phyloP scores from a whole-genome alignment of 2,888 invertebrate genomes.

The Drosophila maculinotata region DNA sequence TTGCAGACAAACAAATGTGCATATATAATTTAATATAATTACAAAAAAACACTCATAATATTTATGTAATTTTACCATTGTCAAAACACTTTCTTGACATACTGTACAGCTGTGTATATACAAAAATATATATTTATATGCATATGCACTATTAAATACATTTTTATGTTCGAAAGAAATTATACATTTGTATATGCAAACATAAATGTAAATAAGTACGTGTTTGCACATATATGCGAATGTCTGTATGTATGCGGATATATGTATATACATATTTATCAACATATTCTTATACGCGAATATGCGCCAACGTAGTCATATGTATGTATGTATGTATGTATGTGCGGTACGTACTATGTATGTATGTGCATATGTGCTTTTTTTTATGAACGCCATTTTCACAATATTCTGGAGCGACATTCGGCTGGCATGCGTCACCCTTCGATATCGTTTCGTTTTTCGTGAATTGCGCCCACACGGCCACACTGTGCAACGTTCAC shows the following conservation, averaged over 20 bases:
- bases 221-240: background rate
- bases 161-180: slow-evolving; percentile 20
- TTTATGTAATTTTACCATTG: background rate
- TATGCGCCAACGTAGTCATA: slow-evolving; percentile 34
- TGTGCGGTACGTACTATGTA: slow-evolving; percentile 22
- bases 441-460: slow-evolving; percentile 55
- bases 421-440: slow-evolving; percentile 60
- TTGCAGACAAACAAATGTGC: slow-evolving; percentile 1
- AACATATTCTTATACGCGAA: slow-evolving; percentile 35
- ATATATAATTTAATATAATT: background rate
- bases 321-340: slow-evolving; percentile 14
- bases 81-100: slow-evolving; percentile 3
- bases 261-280: slow-evolving; percentile 9
- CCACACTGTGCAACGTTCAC: slow-evolving; percentile 38
- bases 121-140: background rate
- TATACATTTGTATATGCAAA: slow-evolving; percentile 16
- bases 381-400: slow-evolving; percentile 66
- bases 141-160: slow-evolving; percentile 15
- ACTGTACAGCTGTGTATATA: background rate
- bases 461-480: slow-evolving; percentile 37
- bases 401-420: slow-evolving; percentile 55
- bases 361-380: slow-evolving; percentile 13
- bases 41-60: background rate
- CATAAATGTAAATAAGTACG: slow-evolving; percentile 15
- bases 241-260: background rate